Conservation (phyloP, 2,797 vertebrate species). For the Urocyon cinereoargenteus region DNA sequence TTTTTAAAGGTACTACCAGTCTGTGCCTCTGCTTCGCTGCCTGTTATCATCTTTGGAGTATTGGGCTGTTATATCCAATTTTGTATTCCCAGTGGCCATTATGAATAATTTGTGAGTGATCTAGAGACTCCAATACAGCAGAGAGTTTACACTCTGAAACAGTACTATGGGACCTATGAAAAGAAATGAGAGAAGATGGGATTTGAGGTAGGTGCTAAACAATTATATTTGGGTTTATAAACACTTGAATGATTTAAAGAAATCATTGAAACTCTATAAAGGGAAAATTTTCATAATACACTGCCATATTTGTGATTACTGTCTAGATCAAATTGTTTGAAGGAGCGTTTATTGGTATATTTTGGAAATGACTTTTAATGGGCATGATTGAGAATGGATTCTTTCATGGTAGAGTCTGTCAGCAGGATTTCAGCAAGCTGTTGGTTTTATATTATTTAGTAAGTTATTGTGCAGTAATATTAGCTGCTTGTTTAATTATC, state of each 20-base stretch:
- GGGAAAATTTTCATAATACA: not conserved
- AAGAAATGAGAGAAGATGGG: not conserved
- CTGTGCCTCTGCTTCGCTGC: not conserved
- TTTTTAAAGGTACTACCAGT: not conserved
- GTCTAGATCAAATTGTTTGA: rapidly evolving
- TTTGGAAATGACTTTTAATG: not conserved
- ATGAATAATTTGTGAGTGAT: not conserved
- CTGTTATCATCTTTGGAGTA: not conserved
- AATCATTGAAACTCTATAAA: not conserved
- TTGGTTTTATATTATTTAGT: too few relatives aligned
- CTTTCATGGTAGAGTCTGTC: rapidly evolving
- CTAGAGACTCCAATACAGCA: not conserved
- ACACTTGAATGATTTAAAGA: not conserved
- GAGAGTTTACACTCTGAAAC: not conserved
- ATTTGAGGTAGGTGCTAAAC: slow-evolving; percentile 54
- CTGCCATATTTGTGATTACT: not conserved
- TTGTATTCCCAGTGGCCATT: not conserved
- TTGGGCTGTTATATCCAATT: not conserved
- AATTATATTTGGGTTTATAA: not conserved
- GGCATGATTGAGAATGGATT: not conserved
- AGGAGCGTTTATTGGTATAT: not conserved
- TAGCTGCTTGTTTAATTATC: not conserved
- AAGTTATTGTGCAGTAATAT: not conserved
- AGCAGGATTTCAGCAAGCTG: not conserved
- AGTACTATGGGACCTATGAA: not conserved